phyloP scores from a whole-genome alignment of 30 jellyfish, hydroid and myxozoan species.

The Hydractinia echinata region DNA sequence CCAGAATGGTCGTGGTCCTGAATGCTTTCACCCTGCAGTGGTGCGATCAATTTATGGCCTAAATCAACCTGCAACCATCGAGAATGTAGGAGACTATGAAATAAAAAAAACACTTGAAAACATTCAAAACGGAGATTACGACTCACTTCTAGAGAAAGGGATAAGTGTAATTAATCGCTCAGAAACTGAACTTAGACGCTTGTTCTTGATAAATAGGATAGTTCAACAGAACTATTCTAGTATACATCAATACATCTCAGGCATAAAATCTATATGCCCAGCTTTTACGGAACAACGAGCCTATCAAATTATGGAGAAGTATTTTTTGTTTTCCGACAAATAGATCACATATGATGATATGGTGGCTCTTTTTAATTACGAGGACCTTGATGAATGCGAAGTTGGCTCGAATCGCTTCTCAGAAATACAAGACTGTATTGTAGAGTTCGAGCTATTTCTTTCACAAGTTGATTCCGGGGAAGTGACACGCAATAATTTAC shows the following conservation, averaged over 20 bases:
- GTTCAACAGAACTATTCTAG: background rate
- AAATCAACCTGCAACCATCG: constrained; percentile 1
- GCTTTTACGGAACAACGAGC: background rate
- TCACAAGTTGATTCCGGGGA: background rate
- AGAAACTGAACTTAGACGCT: background rate
- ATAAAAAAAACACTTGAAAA: background rate
- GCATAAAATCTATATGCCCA: background rate
- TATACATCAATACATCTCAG: background rate
- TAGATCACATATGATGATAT: background rate
- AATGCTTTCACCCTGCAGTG: constrained; percentile 17
- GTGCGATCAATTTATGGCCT: background rate
- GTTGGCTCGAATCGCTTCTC: background rate
- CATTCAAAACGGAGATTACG: background rate
- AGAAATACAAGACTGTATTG: background rate
- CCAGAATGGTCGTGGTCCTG: constrained; percentile 35
- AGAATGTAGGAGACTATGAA: background rate
- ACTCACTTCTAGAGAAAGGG: background rate
- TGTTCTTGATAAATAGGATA: background rate
- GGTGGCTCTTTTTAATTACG: background rate
- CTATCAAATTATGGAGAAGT: background rate
- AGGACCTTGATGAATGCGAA: background rate
- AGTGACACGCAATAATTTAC: background rate
- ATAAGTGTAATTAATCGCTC: background rate
- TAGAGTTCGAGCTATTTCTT: background rate
- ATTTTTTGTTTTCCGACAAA: background rate